These are phyloP conservation scores for Amblyjoppa fuscipennis DNA, from an alignment of 2,888 invertebrate genomes.

Conservation along the genomic window DNA sequence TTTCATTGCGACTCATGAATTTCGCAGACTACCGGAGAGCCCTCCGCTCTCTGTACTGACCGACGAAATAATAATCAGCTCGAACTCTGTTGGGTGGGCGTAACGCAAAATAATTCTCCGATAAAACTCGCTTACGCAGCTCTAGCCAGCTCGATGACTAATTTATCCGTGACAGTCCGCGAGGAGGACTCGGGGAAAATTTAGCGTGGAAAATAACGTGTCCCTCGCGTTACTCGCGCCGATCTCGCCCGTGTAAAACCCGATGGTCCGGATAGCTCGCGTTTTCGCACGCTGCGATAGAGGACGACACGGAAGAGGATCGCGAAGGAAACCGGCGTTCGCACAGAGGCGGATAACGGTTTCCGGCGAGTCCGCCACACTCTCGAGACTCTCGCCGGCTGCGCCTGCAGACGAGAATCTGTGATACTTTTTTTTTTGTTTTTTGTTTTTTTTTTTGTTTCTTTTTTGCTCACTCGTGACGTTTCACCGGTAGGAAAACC, in stretches of 20 bases:
- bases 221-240: conserved; percentile 30
- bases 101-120: background rate
- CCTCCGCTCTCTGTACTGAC: background rate
- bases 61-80: conserved; percentile 35
- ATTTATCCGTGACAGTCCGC: conserved; percentile 35
- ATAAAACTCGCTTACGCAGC: conserved; percentile 39
- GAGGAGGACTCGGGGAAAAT: conserved; percentile 1
- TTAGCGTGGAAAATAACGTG: conserved; percentile 38
- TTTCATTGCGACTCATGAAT: conserved; percentile 52
- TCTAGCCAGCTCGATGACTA: conserved; percentile 49
- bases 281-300: conserved; percentile 17
- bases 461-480: background rate
- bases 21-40: conserved; percentile 11
- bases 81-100: background rate
- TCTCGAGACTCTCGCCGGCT: background rate
- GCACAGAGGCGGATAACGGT: background rate
- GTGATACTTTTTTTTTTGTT: background rate
- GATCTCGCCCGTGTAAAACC: conserved; percentile 29
- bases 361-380: conserved; percentile 23
- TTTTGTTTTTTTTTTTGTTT: background rate
- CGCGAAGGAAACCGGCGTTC: background rate
- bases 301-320: conserved; percentile 5
- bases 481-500: conserved; percentile 4
- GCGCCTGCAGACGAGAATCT: conserved; percentile 28
- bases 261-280: background rate